Conservation (phyloP, 2,113 vertebrate genomes). For the Cryptomyrus ogoouensis region DNA sequence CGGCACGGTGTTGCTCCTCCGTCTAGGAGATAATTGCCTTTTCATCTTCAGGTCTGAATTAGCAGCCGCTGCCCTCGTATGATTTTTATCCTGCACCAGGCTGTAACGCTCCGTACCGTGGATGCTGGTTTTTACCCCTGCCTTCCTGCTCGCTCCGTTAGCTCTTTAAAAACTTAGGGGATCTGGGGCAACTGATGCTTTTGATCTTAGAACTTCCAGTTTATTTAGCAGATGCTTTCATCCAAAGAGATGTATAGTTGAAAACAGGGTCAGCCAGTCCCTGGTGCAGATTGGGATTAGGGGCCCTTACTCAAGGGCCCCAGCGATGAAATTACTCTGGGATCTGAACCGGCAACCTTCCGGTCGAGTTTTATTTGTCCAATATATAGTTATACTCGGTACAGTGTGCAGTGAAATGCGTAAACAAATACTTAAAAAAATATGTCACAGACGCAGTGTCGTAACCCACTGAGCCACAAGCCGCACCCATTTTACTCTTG, state of each 20-base stretch:
- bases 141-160: background rate
- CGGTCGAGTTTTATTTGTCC: background rate
- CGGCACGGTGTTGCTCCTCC: background rate
- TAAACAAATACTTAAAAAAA: background rate
- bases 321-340: background rate
- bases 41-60: background rate
- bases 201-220: background rate
- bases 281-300: background rate
- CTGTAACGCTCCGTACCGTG: background rate
- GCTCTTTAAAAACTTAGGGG: background rate
- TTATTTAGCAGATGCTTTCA: background rate
- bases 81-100: background rate
- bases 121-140: background rate
- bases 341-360: background rate
- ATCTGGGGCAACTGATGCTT: background rate
- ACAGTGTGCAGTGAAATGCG: background rate
- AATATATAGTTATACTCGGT: background rate
- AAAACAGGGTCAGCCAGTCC: background rate
- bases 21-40: background rate
- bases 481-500: background rate
- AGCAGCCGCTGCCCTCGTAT: background rate
- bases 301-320: background rate
- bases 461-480: background rate
- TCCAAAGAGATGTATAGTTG: background rate
- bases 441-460: background rate